These are phyloP conservation scores for Amazona guildingii DNA, from an alignment of 2,113 vertebrate species.

Conservation along the genomic window DNA sequence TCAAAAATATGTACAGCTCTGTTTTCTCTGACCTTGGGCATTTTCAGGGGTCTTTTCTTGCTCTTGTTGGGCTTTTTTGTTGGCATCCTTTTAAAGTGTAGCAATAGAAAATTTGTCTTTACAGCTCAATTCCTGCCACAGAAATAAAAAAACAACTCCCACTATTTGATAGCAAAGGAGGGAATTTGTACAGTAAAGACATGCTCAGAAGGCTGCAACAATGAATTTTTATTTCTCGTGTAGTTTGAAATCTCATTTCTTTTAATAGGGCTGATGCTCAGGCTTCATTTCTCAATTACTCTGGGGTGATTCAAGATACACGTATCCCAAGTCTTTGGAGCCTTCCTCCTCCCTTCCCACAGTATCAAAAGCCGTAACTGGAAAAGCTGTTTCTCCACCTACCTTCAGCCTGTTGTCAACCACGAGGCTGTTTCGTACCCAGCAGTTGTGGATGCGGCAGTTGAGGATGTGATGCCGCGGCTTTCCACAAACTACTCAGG, in stretches of 20 bases:
- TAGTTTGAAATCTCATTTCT: background rate
- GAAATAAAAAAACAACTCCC: background rate
- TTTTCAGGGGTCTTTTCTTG: background rate
- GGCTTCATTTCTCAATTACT: background rate
- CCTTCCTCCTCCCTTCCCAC: background rate
- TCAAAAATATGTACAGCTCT: background rate
- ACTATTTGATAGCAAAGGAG: background rate
- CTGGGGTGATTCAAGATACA: background rate
- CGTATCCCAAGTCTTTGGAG: background rate
- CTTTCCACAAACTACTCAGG: background rate
- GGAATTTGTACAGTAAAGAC: background rate
- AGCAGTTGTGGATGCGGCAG: background rate
- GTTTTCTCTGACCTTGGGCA: background rate
- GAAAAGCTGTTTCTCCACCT: background rate
- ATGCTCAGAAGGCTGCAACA: background rate
- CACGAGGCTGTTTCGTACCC: rapidly evolving
- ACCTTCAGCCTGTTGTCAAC: background rate
- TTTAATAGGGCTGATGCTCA: background rate
- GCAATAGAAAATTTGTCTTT: background rate
- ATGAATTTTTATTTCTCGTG: background rate
- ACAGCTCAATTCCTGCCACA: background rate
- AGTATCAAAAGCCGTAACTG: background rate
- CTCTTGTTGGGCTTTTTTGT: background rate
- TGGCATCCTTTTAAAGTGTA: background rate
- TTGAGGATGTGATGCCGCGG: background rate